phyloP scores from a whole-genome alignment of 2,113 vertebrate species.

The Euleptes europaea region DNA sequence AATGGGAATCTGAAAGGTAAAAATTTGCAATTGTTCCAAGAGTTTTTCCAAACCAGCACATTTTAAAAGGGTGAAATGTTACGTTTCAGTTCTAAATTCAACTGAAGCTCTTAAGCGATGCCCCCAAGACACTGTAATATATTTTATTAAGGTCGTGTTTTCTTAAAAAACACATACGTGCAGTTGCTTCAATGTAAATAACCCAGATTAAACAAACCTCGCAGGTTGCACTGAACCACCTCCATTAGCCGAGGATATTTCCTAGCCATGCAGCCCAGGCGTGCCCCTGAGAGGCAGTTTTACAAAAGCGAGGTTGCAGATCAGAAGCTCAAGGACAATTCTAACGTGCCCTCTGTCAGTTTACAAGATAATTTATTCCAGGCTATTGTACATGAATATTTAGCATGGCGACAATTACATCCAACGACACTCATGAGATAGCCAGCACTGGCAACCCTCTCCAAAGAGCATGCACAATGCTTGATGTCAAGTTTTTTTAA shows the following conservation, averaged over 20 bases:
- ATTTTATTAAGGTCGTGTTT: slow-evolving; percentile 2
- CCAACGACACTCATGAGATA: slow-evolving; percentile 71
- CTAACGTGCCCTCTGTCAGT: slow-evolving; percentile 78
- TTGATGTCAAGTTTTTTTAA: slow-evolving; percentile 35
- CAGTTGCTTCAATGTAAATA: slow-evolving; percentile 7
- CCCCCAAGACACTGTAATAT: slow-evolving; percentile 3
- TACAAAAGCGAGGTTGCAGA: slow-evolving; percentile 74
- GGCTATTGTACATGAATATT: slow-evolving; percentile 78
- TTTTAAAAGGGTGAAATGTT: not conserved
- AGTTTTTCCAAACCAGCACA: not conserved
- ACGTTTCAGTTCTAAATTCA: not conserved
- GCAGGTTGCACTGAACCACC: slow-evolving; percentile 19
- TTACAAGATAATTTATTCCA: slow-evolving; percentile 72
- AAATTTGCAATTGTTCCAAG: not conserved
- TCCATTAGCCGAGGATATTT: slow-evolving; percentile 46
- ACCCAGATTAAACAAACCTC: not conserved
- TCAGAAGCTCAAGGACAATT: slow-evolving; percentile 75
- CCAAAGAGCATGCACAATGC: slow-evolving; percentile 33
- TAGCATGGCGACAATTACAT: slow-evolving; percentile 74
- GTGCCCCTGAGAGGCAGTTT: slow-evolving; percentile 64
- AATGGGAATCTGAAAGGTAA: not conserved
- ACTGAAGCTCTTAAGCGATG: not conserved
- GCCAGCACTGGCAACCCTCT: slow-evolving; percentile 47
- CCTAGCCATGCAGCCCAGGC: not conserved
- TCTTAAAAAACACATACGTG: too few relatives aligned